Percentiles rank a stretch among this genome's conserved stretches.
These are phyloP conservation scores for Amblyornis subalaris DNA, from an alignment of 2,113 vertebrate species.

Conservation along the genomic window DNA sequence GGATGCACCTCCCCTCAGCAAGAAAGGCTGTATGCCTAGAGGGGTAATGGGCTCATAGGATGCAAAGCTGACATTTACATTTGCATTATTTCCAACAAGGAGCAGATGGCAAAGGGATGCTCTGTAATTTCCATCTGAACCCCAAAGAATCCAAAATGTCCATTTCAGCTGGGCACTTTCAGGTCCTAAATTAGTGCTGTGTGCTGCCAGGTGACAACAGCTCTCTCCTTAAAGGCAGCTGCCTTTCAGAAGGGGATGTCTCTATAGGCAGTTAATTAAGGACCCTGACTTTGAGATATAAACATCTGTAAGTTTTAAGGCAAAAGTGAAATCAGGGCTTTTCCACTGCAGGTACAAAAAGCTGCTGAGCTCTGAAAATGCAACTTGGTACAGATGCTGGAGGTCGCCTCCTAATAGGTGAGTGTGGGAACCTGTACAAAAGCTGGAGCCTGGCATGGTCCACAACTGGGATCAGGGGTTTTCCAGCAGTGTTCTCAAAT, in stretches of 20 bases:
- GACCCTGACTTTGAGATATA: not conserved
- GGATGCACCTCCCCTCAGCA: not conserved
- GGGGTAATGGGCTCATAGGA: not conserved
- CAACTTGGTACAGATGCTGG: not conserved
- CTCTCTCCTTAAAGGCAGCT: not conserved
- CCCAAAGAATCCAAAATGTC: not conserved
- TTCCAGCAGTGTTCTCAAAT: not conserved
- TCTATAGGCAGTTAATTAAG: not conserved
- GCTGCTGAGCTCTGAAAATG: not conserved
- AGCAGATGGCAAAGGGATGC: conserved; percentile 24
- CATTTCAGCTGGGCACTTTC: not conserved
- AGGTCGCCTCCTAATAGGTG: not conserved
- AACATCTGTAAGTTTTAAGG: not conserved
- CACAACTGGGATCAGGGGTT: not conserved
- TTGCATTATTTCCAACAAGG: not conserved
- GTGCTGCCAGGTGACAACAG: not conserved
- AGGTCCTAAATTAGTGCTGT: not conserved
- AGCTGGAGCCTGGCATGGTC: not conserved
- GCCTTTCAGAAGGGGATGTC: not conserved
- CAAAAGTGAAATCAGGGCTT: not conserved
- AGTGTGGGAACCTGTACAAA: not conserved
- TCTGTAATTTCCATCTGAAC: not conserved
- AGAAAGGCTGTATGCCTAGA: not conserved
- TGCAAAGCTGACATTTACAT: conserved; percentile 31
- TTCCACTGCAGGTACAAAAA: not conserved